phyloP scores from a whole-genome alignment of 2,113 vertebrate genomes.

The Vicugna pacos region DNA sequence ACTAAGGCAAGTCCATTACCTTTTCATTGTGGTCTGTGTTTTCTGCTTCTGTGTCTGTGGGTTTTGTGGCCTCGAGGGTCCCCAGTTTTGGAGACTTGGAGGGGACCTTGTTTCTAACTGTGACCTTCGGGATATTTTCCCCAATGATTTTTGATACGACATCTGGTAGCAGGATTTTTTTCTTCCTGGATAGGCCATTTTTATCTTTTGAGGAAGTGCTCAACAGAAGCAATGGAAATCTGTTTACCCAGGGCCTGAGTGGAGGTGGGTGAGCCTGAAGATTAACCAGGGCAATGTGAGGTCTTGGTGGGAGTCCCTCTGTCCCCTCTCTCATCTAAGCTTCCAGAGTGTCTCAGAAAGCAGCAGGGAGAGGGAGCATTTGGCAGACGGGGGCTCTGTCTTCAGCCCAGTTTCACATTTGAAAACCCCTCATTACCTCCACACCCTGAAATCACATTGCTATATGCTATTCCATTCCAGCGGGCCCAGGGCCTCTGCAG shows the following conservation, averaged over 20 bases:
- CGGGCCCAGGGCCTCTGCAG: background rate
- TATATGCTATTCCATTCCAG: background rate
- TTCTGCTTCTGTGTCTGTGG: background rate
- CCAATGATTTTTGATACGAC: background rate
- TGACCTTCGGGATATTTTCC: background rate
- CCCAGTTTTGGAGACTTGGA: background rate
- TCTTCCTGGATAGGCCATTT: background rate
- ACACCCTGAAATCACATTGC: background rate
- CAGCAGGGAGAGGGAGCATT: background rate
- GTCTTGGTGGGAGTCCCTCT: too few relatives aligned
- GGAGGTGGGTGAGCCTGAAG: too few relatives aligned
- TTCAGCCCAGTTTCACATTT: background rate
- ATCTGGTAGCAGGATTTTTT: background rate
- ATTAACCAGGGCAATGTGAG: background rate
- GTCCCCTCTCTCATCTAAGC: background rate
- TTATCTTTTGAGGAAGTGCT: background rate
- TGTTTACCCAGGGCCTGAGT: background rate
- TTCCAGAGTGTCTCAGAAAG: background rate
- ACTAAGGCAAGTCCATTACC: background rate
- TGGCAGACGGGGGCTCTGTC: background rate
- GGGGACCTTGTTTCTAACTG: background rate
- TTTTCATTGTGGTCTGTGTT: background rate
- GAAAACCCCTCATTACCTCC: background rate
- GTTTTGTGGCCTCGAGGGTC: background rate
- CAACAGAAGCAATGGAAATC: background rate